Evolutionary conservation across 2,888 invertebrate genomes (phyloP).

Genomic region (Coremacera marginata): DNA sequence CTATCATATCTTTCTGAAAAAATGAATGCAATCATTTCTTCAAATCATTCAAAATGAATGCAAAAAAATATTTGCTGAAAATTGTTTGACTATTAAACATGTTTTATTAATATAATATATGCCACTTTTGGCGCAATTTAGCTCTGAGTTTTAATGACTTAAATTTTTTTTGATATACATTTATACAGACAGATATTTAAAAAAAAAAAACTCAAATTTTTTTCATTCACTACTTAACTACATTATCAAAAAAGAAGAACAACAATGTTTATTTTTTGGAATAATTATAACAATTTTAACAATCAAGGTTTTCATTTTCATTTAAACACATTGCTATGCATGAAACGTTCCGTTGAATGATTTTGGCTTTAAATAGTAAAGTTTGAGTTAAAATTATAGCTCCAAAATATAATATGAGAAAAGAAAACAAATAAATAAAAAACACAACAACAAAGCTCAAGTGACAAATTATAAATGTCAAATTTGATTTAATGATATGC

Average conservation of each 20-base stretch:
- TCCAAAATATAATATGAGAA: neutral
- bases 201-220: neutral
- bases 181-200: neutral
- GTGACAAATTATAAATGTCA: constrained; percentile 14
- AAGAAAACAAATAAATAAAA: neutral
- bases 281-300: no score
- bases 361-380: neutral
- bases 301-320: neutral
- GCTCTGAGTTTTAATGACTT: neutral
- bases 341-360: constrained; percentile 2
- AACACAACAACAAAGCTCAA: neutral
- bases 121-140: neutral
- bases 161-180: neutral
- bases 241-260: no score
- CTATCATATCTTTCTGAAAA: no score
- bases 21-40: no score
- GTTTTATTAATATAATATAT: neutral
- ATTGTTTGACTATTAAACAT: neutral
- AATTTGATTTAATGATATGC: neutral
- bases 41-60: no score
- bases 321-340: neutral
- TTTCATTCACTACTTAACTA: no score
- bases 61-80: no score
- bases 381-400: neutral
- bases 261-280: no score